Percentiles rank a stretch among this genome's conserved stretches.
These are phyloP conservation scores for Heteropelma amictum DNA, from an alignment of 2,888 invertebrate genomes.

Conservation along the genomic window DNA sequence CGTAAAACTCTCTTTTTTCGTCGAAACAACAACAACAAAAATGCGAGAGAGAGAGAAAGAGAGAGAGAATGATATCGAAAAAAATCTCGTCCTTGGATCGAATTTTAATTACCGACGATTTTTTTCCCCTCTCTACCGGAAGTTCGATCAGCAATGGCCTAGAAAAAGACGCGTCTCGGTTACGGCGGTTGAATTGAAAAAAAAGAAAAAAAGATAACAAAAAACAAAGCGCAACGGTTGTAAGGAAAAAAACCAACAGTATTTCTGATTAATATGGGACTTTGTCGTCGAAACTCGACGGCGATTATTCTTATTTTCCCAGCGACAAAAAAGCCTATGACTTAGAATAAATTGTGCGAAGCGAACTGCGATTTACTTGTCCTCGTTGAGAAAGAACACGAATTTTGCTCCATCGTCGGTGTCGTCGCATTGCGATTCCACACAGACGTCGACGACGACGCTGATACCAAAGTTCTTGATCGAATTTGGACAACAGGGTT, in stretches of 20 bases:
- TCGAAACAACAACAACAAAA: not conserved
- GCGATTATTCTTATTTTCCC: no score
- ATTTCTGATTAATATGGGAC: no score
- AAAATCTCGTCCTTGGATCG: not conserved
- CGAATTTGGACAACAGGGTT: conserved; percentile 30
- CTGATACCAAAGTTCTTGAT: not conserved
- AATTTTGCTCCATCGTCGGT: not conserved
- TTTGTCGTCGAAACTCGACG: no score
- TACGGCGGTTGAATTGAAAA: no score
- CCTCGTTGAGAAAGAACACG: no score
- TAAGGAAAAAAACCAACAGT: not conserved
- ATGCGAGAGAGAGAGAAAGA: not conserved
- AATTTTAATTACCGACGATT: not conserved
- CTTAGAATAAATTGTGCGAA: no score
- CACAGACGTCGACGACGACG: no score
- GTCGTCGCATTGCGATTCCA: no score
- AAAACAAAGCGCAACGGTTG: not conserved
- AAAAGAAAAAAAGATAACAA: not conserved
- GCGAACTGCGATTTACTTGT: no score
- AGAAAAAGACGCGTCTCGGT: conserved; percentile 1
- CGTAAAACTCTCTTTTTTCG: no score
- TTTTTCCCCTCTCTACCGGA: conserved; percentile 10
- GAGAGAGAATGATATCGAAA: not conserved
- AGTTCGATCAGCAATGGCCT: conserved; percentile 39
- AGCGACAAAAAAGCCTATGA: not conserved